Base-by-base conservation (phyloP, 30 jellyfish, hydroid and myxozoan species). In the Hydra vulgaris region DNA sequence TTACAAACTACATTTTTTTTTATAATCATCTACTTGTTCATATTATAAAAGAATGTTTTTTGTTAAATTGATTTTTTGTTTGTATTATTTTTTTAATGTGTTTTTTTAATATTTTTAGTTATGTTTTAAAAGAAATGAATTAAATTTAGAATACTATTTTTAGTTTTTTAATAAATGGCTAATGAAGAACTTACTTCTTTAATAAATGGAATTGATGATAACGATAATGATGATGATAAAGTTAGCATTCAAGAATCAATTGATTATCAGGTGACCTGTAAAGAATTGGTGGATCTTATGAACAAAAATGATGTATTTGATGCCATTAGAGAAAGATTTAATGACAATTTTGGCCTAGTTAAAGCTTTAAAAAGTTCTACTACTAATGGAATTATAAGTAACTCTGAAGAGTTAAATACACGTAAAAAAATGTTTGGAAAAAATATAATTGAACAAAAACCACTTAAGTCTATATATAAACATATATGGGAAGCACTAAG, bases 401-500 rank as follows among this genome's bases (percentile, higher is more conserved):
- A 86, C 0, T 80, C 71, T 20, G 84, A 81, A 21, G 96, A 91
- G 77, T 69, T 86, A 53, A 83, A 87, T 79, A 83, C 79, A 68
- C 84, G 98, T 19, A 73, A 23, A 19, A 85, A 40, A 17, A 66
- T 82, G 1, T 94, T 87, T 86, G 99, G 99, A 66, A 82, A 68
- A 70, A 94, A 94, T 78, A 85, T 40, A 66, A 94, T 94, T n/a
- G 92, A 96, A 53, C 97, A 97, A 0, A 88, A 88, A 77, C 96
- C 97, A 23, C 95, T 95, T 0, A 89, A 94, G 71, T 69, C 95
- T 25, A 84, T 88, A 70, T 83, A 73, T 70, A 70, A 82, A 40
- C 85, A 84, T 69, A 87, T 94, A 20, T 89, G 97, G 95, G 96
- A 94, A 70, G 97, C 99, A 16, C 74, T 88, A 26, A 95, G 88